phyloP scores from a whole-genome alignment of 37 sponge, comb jelly and placozoan species.

The Chondrilla cf. caribensis region DNA sequence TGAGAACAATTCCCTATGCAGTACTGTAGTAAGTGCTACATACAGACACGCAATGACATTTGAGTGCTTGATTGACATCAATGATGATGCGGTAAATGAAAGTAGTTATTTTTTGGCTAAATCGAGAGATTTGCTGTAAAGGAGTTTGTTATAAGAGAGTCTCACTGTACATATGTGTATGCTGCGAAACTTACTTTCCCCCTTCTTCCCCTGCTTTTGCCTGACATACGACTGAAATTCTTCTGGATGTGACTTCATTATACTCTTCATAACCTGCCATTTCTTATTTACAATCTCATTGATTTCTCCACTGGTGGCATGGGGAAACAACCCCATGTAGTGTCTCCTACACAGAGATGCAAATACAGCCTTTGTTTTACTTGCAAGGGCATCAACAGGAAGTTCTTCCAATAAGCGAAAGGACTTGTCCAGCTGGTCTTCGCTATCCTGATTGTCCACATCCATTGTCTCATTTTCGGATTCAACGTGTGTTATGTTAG shows the following conservation, averaged over 20 bases:
- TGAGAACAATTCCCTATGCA: no score
- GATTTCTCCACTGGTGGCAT: conserved; percentile 59
- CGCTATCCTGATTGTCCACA: background rate
- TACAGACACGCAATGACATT: no score
- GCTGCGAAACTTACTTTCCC: conserved; percentile 4
- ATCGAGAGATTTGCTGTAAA: no score
- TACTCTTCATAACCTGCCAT: conserved; percentile 53
- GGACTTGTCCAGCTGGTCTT: background rate
- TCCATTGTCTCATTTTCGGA: background rate
- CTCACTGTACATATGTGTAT: no score
- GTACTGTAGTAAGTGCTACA: no score
- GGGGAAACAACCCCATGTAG: conserved; percentile 52
- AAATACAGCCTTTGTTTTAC: conserved; percentile 9
- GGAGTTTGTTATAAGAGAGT: no score
- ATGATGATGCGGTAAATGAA: no score
- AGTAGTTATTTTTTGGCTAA: no score
- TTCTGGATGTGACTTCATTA: background rate
- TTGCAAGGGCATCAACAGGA: conserved; percentile 37
- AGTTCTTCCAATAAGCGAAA: conserved; percentile 40
- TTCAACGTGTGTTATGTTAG: background rate
- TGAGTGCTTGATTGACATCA: no score
- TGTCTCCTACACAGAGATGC: background rate
- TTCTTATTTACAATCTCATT: conserved; percentile 47
- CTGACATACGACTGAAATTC: background rate
- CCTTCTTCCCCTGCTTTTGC: background rate